A percentile compares a stretch with the other conserved stretches of the same genome.
phyloP scores from a whole-genome alignment of 2,888 invertebrate species.

The Pristionchus fissidentatus region DNA sequence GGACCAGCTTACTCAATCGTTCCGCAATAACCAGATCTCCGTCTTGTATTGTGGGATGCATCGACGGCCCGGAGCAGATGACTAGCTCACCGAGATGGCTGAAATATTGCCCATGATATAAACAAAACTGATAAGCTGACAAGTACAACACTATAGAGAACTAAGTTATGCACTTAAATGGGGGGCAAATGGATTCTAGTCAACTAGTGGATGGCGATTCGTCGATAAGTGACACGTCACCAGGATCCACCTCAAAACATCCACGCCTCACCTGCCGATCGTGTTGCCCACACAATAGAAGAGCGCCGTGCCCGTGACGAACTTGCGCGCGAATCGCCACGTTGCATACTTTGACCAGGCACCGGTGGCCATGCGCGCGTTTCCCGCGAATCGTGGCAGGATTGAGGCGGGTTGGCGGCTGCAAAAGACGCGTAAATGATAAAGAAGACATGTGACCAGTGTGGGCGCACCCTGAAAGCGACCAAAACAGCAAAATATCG shows the following conservation, averaged over 20 bases:
- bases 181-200: too few relatives aligned
- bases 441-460: background rate
- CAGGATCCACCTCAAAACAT: background rate
- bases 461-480: background rate
- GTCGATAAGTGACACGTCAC: slow-evolving; percentile 3
- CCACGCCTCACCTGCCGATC: slow-evolving; percentile 3
- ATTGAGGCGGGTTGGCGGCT: background rate
- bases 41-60: slow-evolving; percentile 70
- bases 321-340: slow-evolving; percentile 21
- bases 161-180: too few relatives aligned
- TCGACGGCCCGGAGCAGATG: slow-evolving; percentile 68
- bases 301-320: background rate
- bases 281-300: slow-evolving; percentile 31
- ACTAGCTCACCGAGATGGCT: slow-evolving; percentile 65
- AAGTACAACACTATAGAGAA: too few relatives aligned
- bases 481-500: background rate
- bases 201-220: too few relatives aligned
- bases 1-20: slow-evolving; percentile 58
- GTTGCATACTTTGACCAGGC: slow-evolving; percentile 11
- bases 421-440: background rate
- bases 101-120: background rate
- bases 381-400: background rate
- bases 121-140: too few relatives aligned
- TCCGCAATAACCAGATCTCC: slow-evolving; percentile 72
- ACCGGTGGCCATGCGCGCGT: too few relatives aligned